These are phyloP conservation scores for Shinisaurus crocodilurus DNA, from an alignment of 2,113 vertebrate species.

Conservation along the genomic window DNA sequence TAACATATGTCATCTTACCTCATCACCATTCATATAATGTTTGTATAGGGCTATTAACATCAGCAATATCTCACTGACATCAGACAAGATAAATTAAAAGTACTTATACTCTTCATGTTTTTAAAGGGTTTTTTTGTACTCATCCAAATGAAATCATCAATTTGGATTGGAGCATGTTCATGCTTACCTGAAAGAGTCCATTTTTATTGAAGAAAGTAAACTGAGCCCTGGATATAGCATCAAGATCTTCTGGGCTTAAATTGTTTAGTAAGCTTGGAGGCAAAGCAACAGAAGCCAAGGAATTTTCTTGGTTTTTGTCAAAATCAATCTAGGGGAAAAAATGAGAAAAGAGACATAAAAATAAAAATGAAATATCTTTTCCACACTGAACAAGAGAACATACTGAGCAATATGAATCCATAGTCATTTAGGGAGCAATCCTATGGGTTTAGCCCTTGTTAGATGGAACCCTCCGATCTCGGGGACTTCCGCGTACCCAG, in stretches of 20 bases:
- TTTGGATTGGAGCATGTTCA: background rate
- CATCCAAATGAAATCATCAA: background rate
- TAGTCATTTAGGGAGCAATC: background rate
- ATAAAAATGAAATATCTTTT: background rate
- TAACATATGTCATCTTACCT: background rate
- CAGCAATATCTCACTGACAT: background rate
- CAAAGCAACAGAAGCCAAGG: constrained; percentile 86
- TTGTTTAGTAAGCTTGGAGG: constrained; percentile 85
- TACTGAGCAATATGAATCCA: background rate
- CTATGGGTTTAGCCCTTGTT: too few relatives aligned
- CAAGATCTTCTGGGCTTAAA: constrained; percentile 77
- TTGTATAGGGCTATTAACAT: background rate
- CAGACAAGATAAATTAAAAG: constrained; percentile 14
- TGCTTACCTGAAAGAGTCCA: constrained; percentile 88
- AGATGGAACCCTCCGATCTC: too few relatives aligned
- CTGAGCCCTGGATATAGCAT: constrained; percentile 85
- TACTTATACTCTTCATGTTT: background rate
- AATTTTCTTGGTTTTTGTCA: constrained; percentile 73
- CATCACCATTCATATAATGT: background rate
- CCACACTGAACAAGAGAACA: background rate
- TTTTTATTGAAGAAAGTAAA: constrained; percentile 96
- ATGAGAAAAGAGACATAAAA: constrained; percentile 22
- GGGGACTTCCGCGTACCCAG: too few relatives aligned
- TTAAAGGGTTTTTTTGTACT: constrained; percentile 17
- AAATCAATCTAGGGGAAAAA: constrained; percentile 85